phyloP scores from a whole-genome alignment of 1,140 invertebrate species.

The Magallana ariakensis region DNA sequence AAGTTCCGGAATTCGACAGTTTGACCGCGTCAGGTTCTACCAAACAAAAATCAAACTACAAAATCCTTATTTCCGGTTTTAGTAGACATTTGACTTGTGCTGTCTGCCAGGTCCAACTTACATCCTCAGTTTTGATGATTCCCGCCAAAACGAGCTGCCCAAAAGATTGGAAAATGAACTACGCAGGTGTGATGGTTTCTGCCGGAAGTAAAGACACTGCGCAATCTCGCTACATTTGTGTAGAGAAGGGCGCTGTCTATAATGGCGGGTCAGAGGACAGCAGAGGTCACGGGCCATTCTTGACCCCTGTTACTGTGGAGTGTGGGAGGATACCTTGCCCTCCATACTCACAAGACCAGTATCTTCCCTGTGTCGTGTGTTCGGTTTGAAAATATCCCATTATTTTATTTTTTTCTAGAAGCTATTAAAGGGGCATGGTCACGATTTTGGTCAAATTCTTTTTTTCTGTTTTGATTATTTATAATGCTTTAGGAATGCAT shows the following conservation, averaged over 20 bases:
- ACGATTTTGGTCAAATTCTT: no score
- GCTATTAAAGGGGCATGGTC: no score
- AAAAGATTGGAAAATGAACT: background rate
- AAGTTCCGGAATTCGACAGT: background rate
- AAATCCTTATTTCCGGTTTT: background rate
- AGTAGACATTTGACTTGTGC: background rate
- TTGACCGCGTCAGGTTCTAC: background rate
- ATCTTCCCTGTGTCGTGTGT: background rate
- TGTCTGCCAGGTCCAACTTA: background rate
- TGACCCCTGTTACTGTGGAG: background rate
- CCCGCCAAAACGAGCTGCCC: conserved; percentile 8
- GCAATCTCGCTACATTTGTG: background rate
- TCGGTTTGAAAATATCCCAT: background rate
- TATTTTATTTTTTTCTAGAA: no score
- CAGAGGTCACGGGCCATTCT: background rate
- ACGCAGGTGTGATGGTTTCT: background rate
- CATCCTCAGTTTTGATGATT: background rate
- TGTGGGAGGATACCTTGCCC: background rate
- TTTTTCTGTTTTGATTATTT: no score
- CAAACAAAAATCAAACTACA: background rate
- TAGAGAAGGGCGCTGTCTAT: background rate
- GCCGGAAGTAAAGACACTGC: background rate
- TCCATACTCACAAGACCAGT: background rate
- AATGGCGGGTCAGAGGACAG: background rate
- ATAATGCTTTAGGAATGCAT: no score